Evolutionary conservation across 2,888 invertebrate species (phyloP), one percentile per base, ranked within the genome.

Genomic region (Drosophila cognata): DNA sequence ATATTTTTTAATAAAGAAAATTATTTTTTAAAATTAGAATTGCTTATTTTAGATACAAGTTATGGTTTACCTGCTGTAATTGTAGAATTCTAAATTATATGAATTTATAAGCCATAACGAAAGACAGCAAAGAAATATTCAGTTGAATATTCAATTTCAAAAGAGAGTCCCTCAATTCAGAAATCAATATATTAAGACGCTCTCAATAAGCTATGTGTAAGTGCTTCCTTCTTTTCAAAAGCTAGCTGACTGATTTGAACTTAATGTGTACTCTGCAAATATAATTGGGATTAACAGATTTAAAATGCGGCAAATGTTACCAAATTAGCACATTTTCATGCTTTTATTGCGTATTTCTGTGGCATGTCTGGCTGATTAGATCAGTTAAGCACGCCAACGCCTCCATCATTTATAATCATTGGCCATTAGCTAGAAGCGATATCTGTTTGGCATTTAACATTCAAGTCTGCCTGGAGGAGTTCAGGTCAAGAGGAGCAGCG

Each of bases 361-460:
- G 2, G 43, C 43, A 21, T 21, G 43, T 43, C 43, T 21, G 28
- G n/a, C 13, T 29, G 16, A 16, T 36, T 36, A 36, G 11, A 21
- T 31, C 10, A 29, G 11, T 25, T 33, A 33, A 58, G 18, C 21
- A 31, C 31, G 43, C 43, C 18, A 41, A 25, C 18, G 28, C 25
- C 11, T 48, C 31, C 18, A 43, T 55, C 53, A 56, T 28, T 50
- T 18, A 16, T 28, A 38, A 29, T 50, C 25, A 60, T 78, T 52
- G 52, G 29, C 38, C 41, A 66, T 74, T 61, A 50, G 31, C 38
- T 31, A 4, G 25, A 68, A 68, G 7, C 33, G 58, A 31, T 71
- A 57, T 57, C 64, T 51, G 50, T 50, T 33, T 71, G 72, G 48
- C 65, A 78, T 53, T 65, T 75, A 65, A 43, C 67, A 64, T 25